A percentile compares a stretch with the other conserved stretches of the same genome.
Evolutionary conservation across 2,888 invertebrate species (phyloP).

Genomic region (Dasypogon diadema): DNA sequence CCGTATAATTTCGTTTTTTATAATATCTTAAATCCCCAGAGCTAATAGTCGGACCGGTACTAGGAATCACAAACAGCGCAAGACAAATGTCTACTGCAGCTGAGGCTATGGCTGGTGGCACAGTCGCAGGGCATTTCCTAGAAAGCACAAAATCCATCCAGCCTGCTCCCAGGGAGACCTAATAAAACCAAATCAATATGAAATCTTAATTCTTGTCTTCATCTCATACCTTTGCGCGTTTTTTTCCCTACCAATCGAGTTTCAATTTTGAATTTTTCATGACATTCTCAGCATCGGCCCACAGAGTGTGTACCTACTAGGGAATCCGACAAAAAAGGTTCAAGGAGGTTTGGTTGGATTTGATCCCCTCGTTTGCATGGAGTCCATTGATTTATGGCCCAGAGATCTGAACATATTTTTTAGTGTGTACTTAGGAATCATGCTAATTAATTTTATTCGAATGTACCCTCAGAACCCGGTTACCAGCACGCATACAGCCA

Average conservation of each 20-base stretch:
- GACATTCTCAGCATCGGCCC: slow-evolving; percentile 41
- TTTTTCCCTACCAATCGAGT: slow-evolving; percentile 12
- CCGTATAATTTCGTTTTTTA: slow-evolving; percentile 30
- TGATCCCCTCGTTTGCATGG: slow-evolving; percentile 53
- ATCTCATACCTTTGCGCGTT: slow-evolving; percentile 4
- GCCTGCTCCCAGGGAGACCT: slow-evolving; percentile 35
- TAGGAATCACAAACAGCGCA: slow-evolving; percentile 31
- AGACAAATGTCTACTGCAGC: slow-evolving; percentile 31
- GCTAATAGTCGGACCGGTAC: slow-evolving; percentile 5
- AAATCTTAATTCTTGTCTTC: slow-evolving; percentile 52
- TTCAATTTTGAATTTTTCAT: slow-evolving; percentile 51
- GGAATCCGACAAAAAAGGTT: slow-evolving; percentile 27
- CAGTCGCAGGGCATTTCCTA: slow-evolving; percentile 26
- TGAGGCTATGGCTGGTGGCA: neutral
- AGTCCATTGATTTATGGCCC: slow-evolving; percentile 54
- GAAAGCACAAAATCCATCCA: slow-evolving; percentile 20
- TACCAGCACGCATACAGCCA: slow-evolving; percentile 4
- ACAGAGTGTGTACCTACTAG: slow-evolving; percentile 18
- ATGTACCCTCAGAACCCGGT: slow-evolving; percentile 48
- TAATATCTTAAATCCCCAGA: slow-evolving; percentile 23
- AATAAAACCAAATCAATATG: slow-evolving; percentile 52
- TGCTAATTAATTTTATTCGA: slow-evolving; percentile 56
- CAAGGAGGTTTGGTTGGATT: slow-evolving; percentile 40
- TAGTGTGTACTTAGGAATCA: slow-evolving; percentile 57
- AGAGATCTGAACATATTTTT: slow-evolving; percentile 56